Base-by-base conservation (phyloP, 1,140 invertebrate species). In the Zaprionus taronus region DNA sequence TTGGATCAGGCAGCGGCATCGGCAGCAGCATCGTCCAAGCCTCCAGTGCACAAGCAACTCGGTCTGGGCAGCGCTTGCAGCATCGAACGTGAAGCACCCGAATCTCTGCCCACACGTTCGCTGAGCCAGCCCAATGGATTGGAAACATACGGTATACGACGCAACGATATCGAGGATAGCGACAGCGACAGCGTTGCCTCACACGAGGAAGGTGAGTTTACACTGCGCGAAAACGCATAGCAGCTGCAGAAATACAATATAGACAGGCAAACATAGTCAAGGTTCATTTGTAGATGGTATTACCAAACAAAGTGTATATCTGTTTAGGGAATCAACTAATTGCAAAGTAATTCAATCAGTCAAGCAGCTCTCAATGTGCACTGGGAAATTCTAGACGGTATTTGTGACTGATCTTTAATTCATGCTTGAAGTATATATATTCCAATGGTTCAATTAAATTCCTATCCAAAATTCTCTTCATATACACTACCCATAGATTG, bases 51-150 rank as follows among this genome's bases (percentile, higher is more conserved):
- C 28, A 84, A 73, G 44, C 80, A 89, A 6, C 60, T 77, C 2
- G 65, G 74, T 65, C 58, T 70, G 1, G 72, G 56, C 11, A 75
- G 58, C 26, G 55, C 61, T 7, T 65, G 69, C 24, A 72, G 64
- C 14, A 60, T 58, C 3, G 87, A 91, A 15, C 79, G 87, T 17
- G 76, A 85, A 22, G 86, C 93, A 79, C 93, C 93, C 73, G 93
- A 94, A 90, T 94, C 95, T 44, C 94, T 95, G 83, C 93, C 96
- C 65, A 94, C 95, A 67, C 93, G 96, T 34, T 96, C 96, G 5
- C 93, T 96, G 20, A 96, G 96, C 85, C 96, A 96, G 81, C 96
- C 96, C 58, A 93, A 96, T 73, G 96, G 96, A 79, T 94, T 96
- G 71, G 95, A 96, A 28, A 80, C 70, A 0, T 91, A 81, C 74